Evolutionary conservation across 1,140 invertebrate species (phyloP).

Genomic region (Choristoneura fumiferana): DNA sequence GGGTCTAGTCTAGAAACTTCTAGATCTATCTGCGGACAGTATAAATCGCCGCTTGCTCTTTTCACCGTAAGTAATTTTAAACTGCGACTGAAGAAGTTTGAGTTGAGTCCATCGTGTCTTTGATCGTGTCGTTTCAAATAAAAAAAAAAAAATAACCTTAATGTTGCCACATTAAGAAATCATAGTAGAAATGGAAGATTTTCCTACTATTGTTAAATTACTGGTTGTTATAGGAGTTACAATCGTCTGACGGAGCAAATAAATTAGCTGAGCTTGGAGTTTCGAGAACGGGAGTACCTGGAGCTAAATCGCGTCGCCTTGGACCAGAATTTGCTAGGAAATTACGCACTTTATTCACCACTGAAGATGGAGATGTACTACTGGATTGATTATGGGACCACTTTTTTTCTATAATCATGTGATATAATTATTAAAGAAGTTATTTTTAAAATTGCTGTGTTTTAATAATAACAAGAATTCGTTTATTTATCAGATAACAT

Average conservation of each 20-base stretch:
- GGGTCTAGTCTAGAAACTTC: constrained; percentile 85
- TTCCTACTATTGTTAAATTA: not conserved
- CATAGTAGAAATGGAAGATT: constrained; percentile 9
- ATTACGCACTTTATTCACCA: constrained; percentile 84
- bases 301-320: constrained; percentile 81
- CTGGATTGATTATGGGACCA: constrained; percentile 35
- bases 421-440: too few relatives aligned
- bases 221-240: constrained; percentile 35
- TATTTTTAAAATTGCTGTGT: too few relatives aligned
- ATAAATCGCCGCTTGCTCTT: constrained; percentile 82
- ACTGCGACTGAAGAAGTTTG: constrained; percentile 1
- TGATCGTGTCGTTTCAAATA: not conserved
- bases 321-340: constrained; percentile 89
- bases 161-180: not conserved
- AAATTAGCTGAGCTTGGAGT: constrained; percentile 84
- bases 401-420: constrained; percentile 5
- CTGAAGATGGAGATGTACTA: constrained; percentile 70
- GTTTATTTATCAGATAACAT: too few relatives aligned
- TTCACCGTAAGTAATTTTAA: constrained; percentile 79
- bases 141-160: constrained; percentile 1
- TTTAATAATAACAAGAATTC: too few relatives aligned
- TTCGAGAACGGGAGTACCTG: constrained; percentile 82
- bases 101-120: too few relatives aligned
- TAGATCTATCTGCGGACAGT: constrained; percentile 83
- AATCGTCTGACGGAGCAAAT: constrained; percentile 28